Evolutionary conservation across 2,888 invertebrate species (phyloP).

Genomic region (Griposia aprilina): DNA sequence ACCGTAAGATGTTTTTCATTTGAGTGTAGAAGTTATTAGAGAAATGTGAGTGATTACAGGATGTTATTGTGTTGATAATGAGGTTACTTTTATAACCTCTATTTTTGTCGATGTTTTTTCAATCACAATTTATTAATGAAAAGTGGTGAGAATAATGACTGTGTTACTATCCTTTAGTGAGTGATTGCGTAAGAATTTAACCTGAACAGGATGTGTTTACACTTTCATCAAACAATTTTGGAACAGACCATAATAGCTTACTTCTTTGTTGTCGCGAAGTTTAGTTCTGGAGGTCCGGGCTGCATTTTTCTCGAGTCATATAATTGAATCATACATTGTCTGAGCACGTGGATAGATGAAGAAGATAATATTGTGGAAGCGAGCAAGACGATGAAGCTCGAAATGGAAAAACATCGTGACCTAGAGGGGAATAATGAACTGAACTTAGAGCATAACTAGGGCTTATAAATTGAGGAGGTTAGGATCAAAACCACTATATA

Average conservation of each 20-base stretch:
- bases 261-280: background rate
- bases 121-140: too few species aligned
- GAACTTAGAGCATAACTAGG: background rate
- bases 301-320: background rate
- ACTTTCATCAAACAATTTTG: background rate
- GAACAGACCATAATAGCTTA: background rate
- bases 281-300: background rate
- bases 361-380: background rate
- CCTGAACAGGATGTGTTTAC: background rate
- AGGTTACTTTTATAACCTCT: too few species aligned
- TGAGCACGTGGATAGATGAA: background rate
- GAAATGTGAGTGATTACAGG: too few species aligned
- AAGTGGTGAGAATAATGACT: too few species aligned
- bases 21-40: too few species aligned
- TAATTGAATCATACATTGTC: background rate
- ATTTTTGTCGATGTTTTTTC: too few species aligned
- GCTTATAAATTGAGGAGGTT: background rate
- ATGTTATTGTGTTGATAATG: too few species aligned
- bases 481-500: too few species aligned
- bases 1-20: too few species aligned
- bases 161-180: too few species aligned
- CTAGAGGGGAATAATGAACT: background rate
- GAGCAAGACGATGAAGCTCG: background rate
- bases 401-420: background rate
- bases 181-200: too few species aligned